Evolutionary conservation across 2,113 vertebrate species (phyloP), one percentile per base, ranked within the genome.

Genomic region (Cavia aperea): DNA sequence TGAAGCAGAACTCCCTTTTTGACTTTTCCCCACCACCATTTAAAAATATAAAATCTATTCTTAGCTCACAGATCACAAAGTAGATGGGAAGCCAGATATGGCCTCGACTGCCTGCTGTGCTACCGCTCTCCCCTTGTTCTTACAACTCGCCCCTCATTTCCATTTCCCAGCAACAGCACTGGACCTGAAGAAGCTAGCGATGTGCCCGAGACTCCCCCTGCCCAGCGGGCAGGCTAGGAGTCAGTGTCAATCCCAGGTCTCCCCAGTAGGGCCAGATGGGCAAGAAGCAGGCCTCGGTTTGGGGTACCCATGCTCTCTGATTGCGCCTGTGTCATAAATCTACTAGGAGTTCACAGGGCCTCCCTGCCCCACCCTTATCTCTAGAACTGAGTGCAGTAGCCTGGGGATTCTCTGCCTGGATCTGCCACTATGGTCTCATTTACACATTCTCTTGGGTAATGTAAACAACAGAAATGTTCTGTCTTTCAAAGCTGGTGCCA

Each of bases 31-130:
- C 13, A 33, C 46, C 58, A 51, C 31, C 56, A 65, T 56, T 89
- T 93, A 65, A 78, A 93, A 88, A 63, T 62, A 73, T 51, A 54
- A 33, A 93, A 84, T 81, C 39, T 23, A 46, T 65, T 70, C 91
- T 78, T 29, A 54, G 31, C 60, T 91, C 29, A 33, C 7, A 46
- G 58, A 26, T 56, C 60, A 14, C 16, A 36, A 65, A 60, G 24
- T 33, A 49, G 39, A 60, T 31, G 46, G 66, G 6, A 13, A 15
- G 14, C 58, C 78, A 36, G 58, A 15, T 62, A 9, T n/a, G 66
- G n/a, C 26, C 13, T 23, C 82, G 7, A 5, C 75, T 68, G 73
- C 11, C 0, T 24, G 43, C 72, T 43, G 13, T 21, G 39, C 43
- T 73, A 0, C 43, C 75, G n/a, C 60, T 73, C 39, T 77, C 66